Conservation (phyloP, 2,797 vertebrate species). For the Neosilurus mollespiculum region DNA sequence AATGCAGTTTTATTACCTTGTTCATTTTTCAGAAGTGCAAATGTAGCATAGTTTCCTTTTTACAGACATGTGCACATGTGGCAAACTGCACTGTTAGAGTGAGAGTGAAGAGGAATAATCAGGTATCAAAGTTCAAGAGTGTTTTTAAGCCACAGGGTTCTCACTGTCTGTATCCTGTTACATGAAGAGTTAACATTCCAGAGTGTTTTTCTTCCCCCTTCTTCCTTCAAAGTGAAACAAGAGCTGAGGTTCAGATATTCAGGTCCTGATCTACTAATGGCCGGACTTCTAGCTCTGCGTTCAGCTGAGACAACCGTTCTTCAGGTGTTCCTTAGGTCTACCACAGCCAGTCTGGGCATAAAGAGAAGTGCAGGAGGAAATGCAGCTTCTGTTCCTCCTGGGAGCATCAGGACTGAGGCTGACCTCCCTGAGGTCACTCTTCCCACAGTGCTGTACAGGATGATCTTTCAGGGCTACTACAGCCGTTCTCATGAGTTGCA, state of each 20-base stretch:
- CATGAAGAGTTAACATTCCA: constrained; percentile 52
- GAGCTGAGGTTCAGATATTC: constrained; percentile 37
- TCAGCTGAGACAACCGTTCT: constrained; percentile 11
- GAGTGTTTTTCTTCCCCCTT: constrained; percentile 52
- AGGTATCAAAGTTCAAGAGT: constrained; percentile 21
- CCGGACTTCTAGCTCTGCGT: constrained; percentile 44
- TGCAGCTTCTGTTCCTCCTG: constrained; percentile 36
- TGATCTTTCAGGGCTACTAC: constrained; percentile 67
- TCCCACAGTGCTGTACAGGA: constrained; percentile 63
- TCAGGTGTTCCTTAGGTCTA: constrained; percentile 14
- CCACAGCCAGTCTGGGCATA: not conserved
- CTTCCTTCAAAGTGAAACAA: constrained; percentile 34
- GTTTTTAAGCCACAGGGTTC: not conserved
- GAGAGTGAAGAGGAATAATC: not conserved
- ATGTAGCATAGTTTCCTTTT: not conserved
- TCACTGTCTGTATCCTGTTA: not conserved
- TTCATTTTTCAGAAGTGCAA: not conserved
- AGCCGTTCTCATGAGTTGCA: constrained; percentile 71
- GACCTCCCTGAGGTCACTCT: constrained; percentile 66
- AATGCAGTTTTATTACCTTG: not conserved
- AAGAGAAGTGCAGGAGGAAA: constrained; percentile 28
- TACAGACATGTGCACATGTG: not conserved
- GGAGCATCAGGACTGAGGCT: constrained; percentile 57
- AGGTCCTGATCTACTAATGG: constrained; percentile 57
- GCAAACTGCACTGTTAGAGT: not conserved